Conservation (phyloP, 2,797 vertebrate genomes). For the Chelon auratus region DNA sequence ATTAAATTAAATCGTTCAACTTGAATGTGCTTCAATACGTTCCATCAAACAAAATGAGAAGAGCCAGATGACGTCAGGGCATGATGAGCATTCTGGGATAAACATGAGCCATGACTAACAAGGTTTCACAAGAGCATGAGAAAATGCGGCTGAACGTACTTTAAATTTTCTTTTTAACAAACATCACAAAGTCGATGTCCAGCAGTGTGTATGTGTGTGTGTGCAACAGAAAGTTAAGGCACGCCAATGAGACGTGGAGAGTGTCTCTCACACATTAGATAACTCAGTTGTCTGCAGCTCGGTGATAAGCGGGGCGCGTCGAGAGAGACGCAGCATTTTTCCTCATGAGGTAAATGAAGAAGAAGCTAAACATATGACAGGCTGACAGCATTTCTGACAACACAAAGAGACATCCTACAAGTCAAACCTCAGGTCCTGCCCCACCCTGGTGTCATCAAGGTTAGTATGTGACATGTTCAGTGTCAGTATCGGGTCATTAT, state of each 20-base stretch:
- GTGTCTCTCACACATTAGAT: conserved; percentile 49
- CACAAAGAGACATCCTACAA: background rate
- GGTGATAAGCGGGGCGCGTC: conserved; percentile 54
- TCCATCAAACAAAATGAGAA: background rate
- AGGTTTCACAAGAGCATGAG: background rate
- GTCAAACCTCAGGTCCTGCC: background rate
- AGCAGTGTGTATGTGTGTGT: background rate
- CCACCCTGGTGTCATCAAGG: background rate
- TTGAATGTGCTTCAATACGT: background rate
- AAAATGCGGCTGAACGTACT: conserved; percentile 1
- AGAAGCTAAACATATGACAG: conserved; percentile 27
- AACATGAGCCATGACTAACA: background rate
- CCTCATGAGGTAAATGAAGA: conserved; percentile 37
- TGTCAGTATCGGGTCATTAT: background rate
- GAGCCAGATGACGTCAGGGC: background rate
- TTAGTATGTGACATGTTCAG: background rate
- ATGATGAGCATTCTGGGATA: background rate
- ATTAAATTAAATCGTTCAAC: background rate
- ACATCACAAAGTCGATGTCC: conserved; percentile 11
- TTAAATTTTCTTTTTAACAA: conserved; percentile 16
- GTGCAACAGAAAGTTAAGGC: background rate
- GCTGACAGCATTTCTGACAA: conserved; percentile 9
- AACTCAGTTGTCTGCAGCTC: conserved; percentile 49
- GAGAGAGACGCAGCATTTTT: conserved; percentile 36
- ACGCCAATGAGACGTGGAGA: conserved; percentile 25